phyloP scores from a whole-genome alignment of 2,888 invertebrate genomes.

The Amorpha juglandis region DNA sequence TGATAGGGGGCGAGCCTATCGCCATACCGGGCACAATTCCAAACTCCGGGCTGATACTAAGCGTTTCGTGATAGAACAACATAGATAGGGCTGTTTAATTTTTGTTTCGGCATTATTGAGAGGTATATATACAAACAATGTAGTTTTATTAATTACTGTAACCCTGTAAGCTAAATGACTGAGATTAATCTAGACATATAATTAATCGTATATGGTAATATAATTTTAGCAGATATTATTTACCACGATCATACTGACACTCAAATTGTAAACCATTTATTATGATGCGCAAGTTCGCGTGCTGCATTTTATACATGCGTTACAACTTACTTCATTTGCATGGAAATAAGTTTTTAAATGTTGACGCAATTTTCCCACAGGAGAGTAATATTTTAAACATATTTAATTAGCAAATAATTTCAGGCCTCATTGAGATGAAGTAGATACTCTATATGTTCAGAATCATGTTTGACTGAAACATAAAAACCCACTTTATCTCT shows the following conservation, averaged over 20 bases:
- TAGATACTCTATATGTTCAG: too few relatives aligned
- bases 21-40: too few relatives aligned
- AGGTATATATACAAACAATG: neutral
- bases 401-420: neutral
- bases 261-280: constrained; percentile 16
- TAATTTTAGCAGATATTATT: constrained; percentile 9
- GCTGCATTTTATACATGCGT: neutral
- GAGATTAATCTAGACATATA: neutral
- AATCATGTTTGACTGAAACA: too few relatives aligned
- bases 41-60: too few relatives aligned
- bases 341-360: constrained; percentile 15
- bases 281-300: constrained; percentile 13
- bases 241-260: neutral
- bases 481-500: too few relatives aligned
- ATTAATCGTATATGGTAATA: constrained; percentile 1
- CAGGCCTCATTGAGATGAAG: neutral
- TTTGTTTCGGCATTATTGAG: too few relatives aligned
- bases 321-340: constrained; percentile 12
- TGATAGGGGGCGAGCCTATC: too few relatives aligned
- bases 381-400: neutral
- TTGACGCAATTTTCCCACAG: constrained; percentile 5
- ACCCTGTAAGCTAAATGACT: neutral
- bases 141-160: neutral
- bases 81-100: too few relatives aligned
- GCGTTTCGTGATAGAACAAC: too few relatives aligned